Evolutionary conservation across 2,888 invertebrate genomes (phyloP).

Genomic region (Panorpa germanica): DNA sequence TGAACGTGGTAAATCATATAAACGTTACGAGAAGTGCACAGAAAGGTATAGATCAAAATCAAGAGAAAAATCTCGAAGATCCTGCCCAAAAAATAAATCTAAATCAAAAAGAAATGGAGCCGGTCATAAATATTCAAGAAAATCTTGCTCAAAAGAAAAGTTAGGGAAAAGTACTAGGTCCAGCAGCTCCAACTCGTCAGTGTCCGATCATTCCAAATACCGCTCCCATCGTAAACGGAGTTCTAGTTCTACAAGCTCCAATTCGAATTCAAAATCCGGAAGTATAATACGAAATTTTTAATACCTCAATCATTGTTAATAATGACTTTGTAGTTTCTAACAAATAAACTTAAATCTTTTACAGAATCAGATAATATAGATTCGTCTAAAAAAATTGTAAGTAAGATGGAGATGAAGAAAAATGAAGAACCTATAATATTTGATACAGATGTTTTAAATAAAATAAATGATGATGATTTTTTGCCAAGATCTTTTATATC

Average conservation of each 20-base stretch:
- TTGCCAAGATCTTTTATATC: constrained; percentile 37
- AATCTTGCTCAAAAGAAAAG: neutral
- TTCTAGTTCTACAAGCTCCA: neutral
- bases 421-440: constrained; percentile 12
- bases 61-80: constrained; percentile 1
- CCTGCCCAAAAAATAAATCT: neutral
- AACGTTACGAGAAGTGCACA: no score
- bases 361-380: neutral
- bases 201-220: no score
- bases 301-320: neutral
- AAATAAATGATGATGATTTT: constrained; percentile 51
- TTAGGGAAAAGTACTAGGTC: no score
- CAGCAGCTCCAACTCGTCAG: no score
- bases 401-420: neutral
- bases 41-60: constrained; percentile 2
- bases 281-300: neutral
- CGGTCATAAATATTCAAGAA: neutral
- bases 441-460: constrained; percentile 37
- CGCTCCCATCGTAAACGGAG: no score
- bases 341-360: no score
- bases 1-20: no score
- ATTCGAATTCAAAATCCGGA: neutral
- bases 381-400: neutral
- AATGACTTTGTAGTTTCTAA: no score
- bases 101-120: neutral